Conservation (phyloP, 2,888 invertebrate genomes). For the Galerucella calmariensis region DNA sequence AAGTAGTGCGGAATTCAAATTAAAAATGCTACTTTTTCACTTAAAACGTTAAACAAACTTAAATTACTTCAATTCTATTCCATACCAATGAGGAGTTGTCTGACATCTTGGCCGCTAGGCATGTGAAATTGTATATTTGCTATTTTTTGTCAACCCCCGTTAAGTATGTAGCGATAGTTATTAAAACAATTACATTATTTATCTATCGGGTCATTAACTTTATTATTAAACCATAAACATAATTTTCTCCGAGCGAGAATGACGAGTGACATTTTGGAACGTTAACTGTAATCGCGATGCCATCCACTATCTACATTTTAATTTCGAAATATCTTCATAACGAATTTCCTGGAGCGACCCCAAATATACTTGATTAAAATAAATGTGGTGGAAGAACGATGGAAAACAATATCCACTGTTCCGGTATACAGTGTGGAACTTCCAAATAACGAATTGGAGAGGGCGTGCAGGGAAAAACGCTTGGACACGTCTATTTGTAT, state of each 20-base stretch:
- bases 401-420: constrained; percentile 32
- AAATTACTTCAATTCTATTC: no score
- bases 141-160: no score
- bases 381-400: constrained; percentile 37
- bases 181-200: not conserved
- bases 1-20: no score
- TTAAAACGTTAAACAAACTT: no score
- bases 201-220: not conserved
- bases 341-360: constrained; percentile 19
- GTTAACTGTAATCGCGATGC: not conserved
- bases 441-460: no score
- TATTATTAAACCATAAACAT: not conserved
- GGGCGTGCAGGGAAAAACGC: no score
- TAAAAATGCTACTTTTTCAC: no score
- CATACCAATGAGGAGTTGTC: no score
- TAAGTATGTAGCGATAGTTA: not conserved
- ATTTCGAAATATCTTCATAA: constrained; percentile 17
- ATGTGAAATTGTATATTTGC: no score
- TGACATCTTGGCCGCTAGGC: no score
- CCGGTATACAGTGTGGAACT: constrained; percentile 1
- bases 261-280: not conserved
- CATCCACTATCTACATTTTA: not conserved
- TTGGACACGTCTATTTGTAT: no score
- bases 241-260: not conserved
- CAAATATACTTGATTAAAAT: constrained; percentile 40